A percentile compares a stretch with the other conserved stretches of the same genome.
Evolutionary conservation across 1,140 invertebrate species (phyloP).

Genomic region (Oncopodura yosiiana): DNA sequence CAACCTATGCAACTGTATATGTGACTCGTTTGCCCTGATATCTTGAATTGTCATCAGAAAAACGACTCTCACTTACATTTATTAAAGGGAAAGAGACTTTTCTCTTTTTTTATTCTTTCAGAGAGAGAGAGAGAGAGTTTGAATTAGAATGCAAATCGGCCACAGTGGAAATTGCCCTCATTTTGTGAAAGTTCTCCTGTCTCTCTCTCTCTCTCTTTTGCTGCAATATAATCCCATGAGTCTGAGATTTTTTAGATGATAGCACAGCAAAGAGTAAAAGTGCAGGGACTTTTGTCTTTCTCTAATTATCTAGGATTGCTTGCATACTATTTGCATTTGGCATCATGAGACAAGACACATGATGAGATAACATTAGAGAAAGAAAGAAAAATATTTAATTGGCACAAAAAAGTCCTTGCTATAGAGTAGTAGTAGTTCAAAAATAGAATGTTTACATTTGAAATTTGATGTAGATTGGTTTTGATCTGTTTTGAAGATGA

Average conservation of each 20-base stretch:
- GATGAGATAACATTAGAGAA: neutral
- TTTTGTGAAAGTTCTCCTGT: too few species aligned
- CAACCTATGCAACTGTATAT: neutral
- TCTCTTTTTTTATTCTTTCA: slow-evolving; percentile 11
- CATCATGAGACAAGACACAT: neutral
- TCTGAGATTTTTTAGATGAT: too few species aligned
- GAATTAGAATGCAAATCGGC: slow-evolving; percentile 29
- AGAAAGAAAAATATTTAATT: neutral
- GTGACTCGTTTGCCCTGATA: neutral
- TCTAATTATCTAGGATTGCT: too few species aligned
- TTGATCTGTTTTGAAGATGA: neutral
- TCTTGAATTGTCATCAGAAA: slow-evolving; percentile 26
- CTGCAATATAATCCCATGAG: too few species aligned
- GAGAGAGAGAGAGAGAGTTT: neutral
- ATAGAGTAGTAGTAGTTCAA: too few species aligned
- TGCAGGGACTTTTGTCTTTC: too few species aligned
- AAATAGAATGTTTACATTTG: too few species aligned
- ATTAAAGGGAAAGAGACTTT: neutral
- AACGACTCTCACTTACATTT: slow-evolving; percentile 23
- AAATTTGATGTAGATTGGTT: slow-evolving; percentile 8
- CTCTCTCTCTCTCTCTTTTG: too few species aligned
- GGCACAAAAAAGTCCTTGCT: too few species aligned
- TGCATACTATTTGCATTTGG: too few species aligned
- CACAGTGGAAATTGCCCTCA: slow-evolving; percentile 15
- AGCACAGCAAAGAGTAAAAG: too few species aligned